Evolutionary conservation across 2,888 invertebrate genomes (phyloP), one percentile per base, ranked within the genome.

Genomic region (Andrena trimmerana): DNA sequence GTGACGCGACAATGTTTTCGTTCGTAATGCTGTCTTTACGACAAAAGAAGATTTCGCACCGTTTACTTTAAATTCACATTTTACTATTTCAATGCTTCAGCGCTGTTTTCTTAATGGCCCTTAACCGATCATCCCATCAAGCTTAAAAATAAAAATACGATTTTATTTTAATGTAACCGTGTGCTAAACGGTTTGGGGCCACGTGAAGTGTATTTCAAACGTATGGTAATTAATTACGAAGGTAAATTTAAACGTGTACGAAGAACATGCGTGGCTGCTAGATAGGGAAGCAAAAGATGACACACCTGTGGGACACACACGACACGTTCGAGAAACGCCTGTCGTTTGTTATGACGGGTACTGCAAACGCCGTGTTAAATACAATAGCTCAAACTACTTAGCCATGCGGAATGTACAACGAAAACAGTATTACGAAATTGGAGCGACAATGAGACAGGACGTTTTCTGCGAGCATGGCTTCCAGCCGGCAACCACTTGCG

Each of bases 351-450:
- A 73, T 72, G 70, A 70, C 59, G 48, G 52, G 63, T 68, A 75
- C 36, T 42, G 68, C 57, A 65, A 77, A 72, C 74, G 81, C 48
- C 62, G 69, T 36, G 54, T 27, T 62, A 63, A 72, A 71, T 78
- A 77, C 48, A 71, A 52, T 62, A 68, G 52, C 63, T 48, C 36
- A 52, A 62, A 63, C 57, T 65, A 33, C 63, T 71, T 59, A 62
- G 27, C 20, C 31, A 52, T 54, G 62, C n/a, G 57, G 63, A 75
- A 54, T 63, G 60, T 68, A 27, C 20, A 67, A 52, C 60, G 80
- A 65, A 78, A 71, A 82, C 68, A 70, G 73, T 50, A 65, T 82
- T 76, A 66, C 68, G 78, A 86, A 82, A 84, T 76, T 73, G 57
- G 75, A 60, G 27, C 75, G 50, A 77, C 48, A 59, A n/a, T 16